Conservation (phyloP, 2,888 invertebrate species). For the Ferrisia virgata region DNA sequence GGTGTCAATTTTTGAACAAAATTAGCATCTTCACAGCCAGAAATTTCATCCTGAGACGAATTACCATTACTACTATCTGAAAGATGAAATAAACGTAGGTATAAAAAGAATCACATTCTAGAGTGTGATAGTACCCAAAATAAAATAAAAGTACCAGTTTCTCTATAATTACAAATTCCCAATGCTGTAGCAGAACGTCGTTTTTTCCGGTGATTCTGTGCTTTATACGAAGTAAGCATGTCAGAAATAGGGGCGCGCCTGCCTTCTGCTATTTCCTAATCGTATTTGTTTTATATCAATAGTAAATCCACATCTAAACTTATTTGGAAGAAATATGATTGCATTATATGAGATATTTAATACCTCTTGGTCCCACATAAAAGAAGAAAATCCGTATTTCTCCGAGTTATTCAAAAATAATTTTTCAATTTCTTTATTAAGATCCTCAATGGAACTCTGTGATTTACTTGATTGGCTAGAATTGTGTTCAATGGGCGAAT, state of each 20-base stretch:
- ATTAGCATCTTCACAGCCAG: slow-evolving; percentile 39
- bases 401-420: slow-evolving; percentile 38
- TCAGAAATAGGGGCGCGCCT: slow-evolving; percentile 37
- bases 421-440: slow-evolving; percentile 45
- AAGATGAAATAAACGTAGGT: neutral
- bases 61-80: slow-evolving; percentile 40
- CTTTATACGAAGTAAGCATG: slow-evolving; percentile 35
- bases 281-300: neutral
- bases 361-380: slow-evolving; percentile 38
- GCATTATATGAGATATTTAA: neutral
- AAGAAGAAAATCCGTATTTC: slow-evolving; percentile 33
- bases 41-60: slow-evolving; percentile 38
- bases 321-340: neutral
- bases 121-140: neutral
- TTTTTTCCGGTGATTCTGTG: slow-evolving; percentile 30
- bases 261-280: slow-evolving; percentile 37
- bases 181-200: slow-evolving; percentile 33
- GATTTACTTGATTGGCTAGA: slow-evolving; percentile 38
- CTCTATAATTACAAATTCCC: slow-evolving; percentile 39
- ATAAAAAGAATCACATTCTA: neutral
- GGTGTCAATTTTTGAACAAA: slow-evolving; percentile 6
- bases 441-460: slow-evolving; percentile 37
- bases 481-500: slow-evolving; percentile 32
- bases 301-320: neutral
- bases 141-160: slow-evolving; percentile 25